phyloP scores from a whole-genome alignment of 2,113 vertebrate genomes.

The Urocynchramus pylzowi region DNA sequence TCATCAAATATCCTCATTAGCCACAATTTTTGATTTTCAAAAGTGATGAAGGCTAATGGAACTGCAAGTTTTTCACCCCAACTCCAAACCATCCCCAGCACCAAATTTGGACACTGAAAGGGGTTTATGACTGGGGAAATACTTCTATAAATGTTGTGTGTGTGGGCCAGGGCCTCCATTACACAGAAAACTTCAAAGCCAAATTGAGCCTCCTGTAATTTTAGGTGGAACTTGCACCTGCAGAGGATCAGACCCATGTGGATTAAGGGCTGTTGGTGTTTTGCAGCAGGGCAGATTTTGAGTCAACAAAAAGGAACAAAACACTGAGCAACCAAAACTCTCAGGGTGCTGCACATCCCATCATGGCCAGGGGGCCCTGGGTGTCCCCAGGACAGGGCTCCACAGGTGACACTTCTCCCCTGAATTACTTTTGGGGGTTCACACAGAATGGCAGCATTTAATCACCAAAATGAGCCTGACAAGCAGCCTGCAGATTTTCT shows the following conservation, averaged over 20 bases:
- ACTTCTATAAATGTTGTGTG: neutral
- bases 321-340: rapidly evolving
- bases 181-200: neutral
- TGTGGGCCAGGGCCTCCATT: neutral
- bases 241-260: neutral
- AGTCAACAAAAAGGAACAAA: neutral
- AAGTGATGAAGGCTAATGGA: neutral
- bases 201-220: neutral
- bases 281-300: neutral
- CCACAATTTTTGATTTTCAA: neutral
- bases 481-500: neutral
- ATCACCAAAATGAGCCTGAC: neutral
- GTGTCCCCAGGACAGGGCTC: neutral
- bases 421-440: neutral
- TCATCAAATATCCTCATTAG: constrained; percentile 31
- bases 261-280: neutral
- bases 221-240: neutral
- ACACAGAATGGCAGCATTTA: neutral
- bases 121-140: neutral
- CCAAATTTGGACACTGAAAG: neutral
- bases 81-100: neutral
- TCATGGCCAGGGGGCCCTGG: rapidly evolving
- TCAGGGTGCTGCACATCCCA: neutral
- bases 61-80: neutral
- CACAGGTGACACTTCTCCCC: neutral